phyloP scores from a whole-genome alignment of 2,113 vertebrate species.

The Bos indicus region DNA sequence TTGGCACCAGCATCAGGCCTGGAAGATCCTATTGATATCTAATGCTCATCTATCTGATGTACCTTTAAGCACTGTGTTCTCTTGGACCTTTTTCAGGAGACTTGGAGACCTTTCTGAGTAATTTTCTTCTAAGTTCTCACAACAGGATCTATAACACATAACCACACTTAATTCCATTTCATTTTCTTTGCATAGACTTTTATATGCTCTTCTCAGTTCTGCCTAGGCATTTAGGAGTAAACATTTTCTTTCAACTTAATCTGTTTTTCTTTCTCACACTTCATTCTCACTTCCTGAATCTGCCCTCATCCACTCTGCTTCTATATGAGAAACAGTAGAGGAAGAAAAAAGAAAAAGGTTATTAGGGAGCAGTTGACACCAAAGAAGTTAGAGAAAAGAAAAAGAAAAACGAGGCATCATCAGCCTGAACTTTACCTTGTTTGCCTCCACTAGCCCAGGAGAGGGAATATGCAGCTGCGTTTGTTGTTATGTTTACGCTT shows the following conservation, averaged over 20 bases:
- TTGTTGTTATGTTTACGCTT: neutral
- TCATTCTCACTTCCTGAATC: neutral
- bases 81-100: neutral
- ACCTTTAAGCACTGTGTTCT: neutral
- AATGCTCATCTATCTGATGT: neutral
- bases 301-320: neutral
- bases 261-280: neutral
- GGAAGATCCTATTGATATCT: neutral
- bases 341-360: neutral
- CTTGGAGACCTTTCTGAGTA: neutral
- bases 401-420: neutral
- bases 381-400: neutral
- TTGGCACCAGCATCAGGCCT: neutral
- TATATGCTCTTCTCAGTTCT: neutral
- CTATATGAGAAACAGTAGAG: neutral
- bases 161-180: neutral
- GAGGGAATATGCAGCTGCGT: neutral
- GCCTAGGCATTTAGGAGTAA: neutral
- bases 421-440: neutral
- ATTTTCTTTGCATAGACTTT: neutral
- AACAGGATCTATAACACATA: neutral
- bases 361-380: neutral
- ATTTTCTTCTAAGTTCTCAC: neutral
- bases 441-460: neutral
- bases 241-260: neutral